Evolutionary conservation across 2,888 invertebrate genomes (phyloP).

Genomic region (Leistus spinibarbis): DNA sequence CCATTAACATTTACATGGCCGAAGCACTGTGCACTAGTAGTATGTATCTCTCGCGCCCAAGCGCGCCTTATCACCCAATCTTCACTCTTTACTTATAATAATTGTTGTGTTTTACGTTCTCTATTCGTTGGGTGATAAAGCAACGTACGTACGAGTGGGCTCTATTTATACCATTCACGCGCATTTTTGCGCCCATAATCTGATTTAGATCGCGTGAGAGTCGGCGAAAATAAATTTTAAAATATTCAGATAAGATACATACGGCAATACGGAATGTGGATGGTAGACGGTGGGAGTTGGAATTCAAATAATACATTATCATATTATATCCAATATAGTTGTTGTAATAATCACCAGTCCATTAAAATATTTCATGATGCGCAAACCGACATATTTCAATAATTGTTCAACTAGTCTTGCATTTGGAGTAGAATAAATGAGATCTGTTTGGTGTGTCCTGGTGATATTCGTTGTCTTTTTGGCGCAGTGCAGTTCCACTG

Average conservation of each 20-base stretch:
- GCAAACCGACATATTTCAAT: too few relatives aligned
- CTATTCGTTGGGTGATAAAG: neutral
- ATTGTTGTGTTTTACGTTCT: conserved; percentile 3
- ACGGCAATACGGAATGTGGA: too few relatives aligned
- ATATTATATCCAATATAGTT: conserved; percentile 30
- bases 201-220: conserved; percentile 37
- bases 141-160: neutral
- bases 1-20: conserved; percentile 40
- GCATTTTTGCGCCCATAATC: conserved; percentile 26
- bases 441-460: too few relatives aligned
- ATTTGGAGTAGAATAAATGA: too few relatives aligned
- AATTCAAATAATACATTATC: conserved; percentile 37
- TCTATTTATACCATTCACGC: neutral
- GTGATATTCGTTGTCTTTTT: conserved; percentile 6
- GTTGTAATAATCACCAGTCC: neutral
- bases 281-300: conserved; percentile 28
- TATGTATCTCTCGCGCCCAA: conserved; percentile 4
- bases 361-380: too few relatives aligned
- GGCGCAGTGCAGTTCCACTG: conserved; percentile 42
- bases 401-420: too few relatives aligned
- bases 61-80: conserved; percentile 29
- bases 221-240: too few relatives aligned
- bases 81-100: neutral
- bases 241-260: too few relatives aligned
- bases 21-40: neutral